Conservation (phyloP, 2,797 vertebrate species). For the Paratrypauchen microcephalus region DNA sequence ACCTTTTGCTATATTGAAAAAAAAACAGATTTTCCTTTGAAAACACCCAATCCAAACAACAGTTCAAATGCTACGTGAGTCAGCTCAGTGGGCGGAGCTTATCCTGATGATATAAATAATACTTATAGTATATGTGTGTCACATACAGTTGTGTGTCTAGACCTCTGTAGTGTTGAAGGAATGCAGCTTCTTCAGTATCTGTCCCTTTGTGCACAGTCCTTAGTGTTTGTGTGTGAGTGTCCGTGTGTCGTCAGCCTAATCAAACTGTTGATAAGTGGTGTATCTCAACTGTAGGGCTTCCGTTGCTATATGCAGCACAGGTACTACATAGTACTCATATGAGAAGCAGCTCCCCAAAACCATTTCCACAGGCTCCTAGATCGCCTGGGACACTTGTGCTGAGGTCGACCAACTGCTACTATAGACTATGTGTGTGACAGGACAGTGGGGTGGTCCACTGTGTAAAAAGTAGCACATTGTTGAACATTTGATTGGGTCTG, state of each 20-base stretch:
- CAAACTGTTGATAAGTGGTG: constrained; percentile 75
- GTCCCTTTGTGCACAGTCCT: constrained; percentile 70
- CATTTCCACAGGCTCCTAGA: constrained; percentile 49
- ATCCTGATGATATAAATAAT: constrained; percentile 62
- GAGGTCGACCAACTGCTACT: constrained; percentile 47
- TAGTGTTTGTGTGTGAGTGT: constrained; percentile 71
- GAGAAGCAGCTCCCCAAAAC: constrained; percentile 68
- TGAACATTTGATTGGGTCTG: constrained; percentile 66
- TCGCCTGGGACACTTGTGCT: constrained; percentile 49
- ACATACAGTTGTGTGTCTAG: constrained; percentile 73
- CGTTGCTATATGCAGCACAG: constrained; percentile 84
- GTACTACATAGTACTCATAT: constrained; percentile 55
- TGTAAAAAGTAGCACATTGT: constrained; percentile 61
- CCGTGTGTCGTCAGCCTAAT: constrained; percentile 72
- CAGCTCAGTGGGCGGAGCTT: constrained; percentile 45
- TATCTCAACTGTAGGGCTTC: constrained; percentile 84
- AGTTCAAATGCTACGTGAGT: constrained; percentile 62
- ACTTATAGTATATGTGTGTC: constrained; percentile 66
- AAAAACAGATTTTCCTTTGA: constrained; percentile 58
- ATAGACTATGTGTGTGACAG: constrained; percentile 19
- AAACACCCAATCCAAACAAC: constrained; percentile 77
- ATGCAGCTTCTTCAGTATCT: constrained; percentile 72
- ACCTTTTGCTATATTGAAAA: constrained; percentile 59
- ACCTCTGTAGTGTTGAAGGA: constrained; percentile 66
- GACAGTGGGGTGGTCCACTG: constrained; percentile 44